phyloP scores from a whole-genome alignment of 2,113 vertebrate species.

The Pygoscelis antarcticus region DNA sequence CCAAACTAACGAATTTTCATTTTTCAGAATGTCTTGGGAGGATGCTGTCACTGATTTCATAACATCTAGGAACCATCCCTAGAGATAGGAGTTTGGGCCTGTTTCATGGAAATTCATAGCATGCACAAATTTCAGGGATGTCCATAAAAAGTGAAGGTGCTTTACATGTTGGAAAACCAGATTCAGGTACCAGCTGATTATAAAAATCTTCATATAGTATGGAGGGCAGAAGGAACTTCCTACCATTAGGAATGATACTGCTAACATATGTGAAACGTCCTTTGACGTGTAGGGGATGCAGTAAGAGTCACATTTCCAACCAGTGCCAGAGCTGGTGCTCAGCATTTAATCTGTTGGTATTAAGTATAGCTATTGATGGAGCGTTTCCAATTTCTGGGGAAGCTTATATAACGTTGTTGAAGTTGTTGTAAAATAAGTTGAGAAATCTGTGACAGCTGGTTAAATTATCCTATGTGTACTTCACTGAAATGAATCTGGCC shows the following conservation, averaged over 20 bases:
- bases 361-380: background rate
- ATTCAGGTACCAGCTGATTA: background rate
- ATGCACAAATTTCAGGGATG: background rate
- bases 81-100: background rate
- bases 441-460: background rate
- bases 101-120: background rate
- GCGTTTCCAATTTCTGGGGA: background rate
- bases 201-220: background rate
- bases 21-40: background rate
- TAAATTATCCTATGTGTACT: background rate
- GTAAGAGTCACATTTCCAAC: background rate
- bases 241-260: background rate
- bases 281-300: background rate
- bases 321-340: background rate
- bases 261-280: background rate
- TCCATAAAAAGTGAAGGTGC: background rate
- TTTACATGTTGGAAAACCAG: background rate
- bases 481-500: background rate
- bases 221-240: background rate
- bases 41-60: background rate
- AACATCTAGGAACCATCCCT: background rate
- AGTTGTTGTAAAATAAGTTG: background rate
- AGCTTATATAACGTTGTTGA: conserved; percentile 5
- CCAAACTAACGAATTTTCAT: background rate
- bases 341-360: background rate